A percentile compares a stretch with the other conserved stretches of the same genome.
phyloP scores from a whole-genome alignment of 1,140 invertebrate species.

The Heliothis subflexa region DNA sequence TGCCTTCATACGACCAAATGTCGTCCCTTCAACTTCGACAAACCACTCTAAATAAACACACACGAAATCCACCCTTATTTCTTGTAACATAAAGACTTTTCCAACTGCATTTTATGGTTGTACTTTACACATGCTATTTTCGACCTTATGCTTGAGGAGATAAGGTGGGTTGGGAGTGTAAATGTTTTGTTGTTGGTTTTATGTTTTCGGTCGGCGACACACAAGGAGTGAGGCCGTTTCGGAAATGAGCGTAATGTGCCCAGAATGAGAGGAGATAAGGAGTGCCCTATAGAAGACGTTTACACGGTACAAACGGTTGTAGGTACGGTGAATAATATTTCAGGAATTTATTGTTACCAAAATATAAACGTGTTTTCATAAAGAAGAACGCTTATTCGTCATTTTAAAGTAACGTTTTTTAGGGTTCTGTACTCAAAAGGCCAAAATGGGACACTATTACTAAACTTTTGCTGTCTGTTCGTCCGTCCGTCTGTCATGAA shows the following conservation, averaged over 20 bases:
- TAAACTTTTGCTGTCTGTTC: no score
- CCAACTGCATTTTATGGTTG: not conserved
- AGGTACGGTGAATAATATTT: not conserved
- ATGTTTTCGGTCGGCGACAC: slow-evolving; percentile 20
- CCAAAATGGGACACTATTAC: no score
- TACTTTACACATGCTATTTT: not conserved
- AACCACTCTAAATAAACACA: not conserved
- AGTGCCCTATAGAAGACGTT: not conserved
- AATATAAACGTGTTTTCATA: no score
- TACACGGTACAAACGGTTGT: not conserved
- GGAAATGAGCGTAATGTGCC: slow-evolving; percentile 30
- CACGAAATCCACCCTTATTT: slow-evolving; percentile 17
- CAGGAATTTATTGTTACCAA: no score
- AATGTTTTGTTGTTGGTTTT: not conserved
- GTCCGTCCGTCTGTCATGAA: no score
- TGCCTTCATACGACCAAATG: slow-evolving; percentile 19
- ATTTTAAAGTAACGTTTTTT: no score
- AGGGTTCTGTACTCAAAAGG: no score
- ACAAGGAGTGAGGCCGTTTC: slow-evolving; percentile 6
- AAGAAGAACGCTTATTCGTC: no score
- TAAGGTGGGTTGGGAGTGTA: not conserved
- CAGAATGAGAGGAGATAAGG: slow-evolving; percentile 19
- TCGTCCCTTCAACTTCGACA: not conserved
- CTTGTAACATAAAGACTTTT: slow-evolving; percentile 2
- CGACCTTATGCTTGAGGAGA: not conserved